Evolutionary conservation across 2,888 invertebrate genomes (phyloP).

Genomic region (Eupithecia dodoneata): DNA sequence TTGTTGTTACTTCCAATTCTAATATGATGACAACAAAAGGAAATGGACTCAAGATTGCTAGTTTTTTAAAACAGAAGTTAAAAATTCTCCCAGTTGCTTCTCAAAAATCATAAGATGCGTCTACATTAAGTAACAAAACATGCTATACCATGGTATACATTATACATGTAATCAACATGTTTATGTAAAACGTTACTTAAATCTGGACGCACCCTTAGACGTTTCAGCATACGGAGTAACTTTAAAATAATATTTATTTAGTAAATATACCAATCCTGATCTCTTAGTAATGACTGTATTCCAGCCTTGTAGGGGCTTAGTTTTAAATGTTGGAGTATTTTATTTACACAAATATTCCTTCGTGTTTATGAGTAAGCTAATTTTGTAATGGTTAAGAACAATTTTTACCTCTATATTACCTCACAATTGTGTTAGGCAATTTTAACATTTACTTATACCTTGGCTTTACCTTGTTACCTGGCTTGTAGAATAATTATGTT

Average conservation of each 20-base stretch:
- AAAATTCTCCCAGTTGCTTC: not conserved
- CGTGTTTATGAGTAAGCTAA: not conserved
- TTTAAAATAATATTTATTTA: not conserved
- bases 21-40: not conserved
- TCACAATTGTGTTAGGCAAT: not conserved
- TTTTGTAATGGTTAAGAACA: not conserved
- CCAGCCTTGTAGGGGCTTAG: not conserved
- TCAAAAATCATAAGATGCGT: not conserved
- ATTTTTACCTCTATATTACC: not conserved
- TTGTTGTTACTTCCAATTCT: constrained; percentile 1
- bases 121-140: too few relatives aligned
- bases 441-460: not conserved
- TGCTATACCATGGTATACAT: too few relatives aligned
- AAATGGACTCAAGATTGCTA: not conserved
- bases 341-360: not conserved
- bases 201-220: not conserved
- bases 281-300: not conserved
- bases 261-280: not conserved
- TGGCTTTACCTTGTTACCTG: not conserved
- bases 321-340: not conserved
- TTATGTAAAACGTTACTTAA: too few relatives aligned
- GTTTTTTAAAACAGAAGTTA: not conserved
- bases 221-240: not conserved
- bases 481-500: not conserved
- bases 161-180: too few relatives aligned